phyloP scores from a whole-genome alignment of 2,113 vertebrate species.

The Nicator chloris region DNA sequence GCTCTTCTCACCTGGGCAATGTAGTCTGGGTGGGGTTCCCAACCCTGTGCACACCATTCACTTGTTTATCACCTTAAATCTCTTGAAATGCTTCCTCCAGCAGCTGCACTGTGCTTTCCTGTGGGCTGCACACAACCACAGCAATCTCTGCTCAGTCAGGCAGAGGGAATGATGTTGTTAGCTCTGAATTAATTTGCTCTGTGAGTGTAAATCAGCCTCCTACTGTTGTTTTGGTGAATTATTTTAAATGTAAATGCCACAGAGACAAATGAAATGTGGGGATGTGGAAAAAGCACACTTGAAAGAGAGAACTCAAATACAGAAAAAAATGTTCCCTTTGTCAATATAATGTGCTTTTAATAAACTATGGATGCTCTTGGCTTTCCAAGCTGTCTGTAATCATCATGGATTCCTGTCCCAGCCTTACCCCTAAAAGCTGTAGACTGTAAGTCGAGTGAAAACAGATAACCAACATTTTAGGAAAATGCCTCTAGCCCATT shows the following conservation, averaged over 20 bases:
- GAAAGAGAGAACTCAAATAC: neutral
- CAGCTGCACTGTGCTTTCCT: neutral
- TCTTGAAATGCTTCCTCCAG: neutral
- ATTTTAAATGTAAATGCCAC: slow-evolving; percentile 17
- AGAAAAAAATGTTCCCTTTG: neutral
- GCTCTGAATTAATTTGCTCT: slow-evolving; percentile 62
- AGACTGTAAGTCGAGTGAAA: neutral
- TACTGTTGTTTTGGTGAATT: slow-evolving; percentile 24
- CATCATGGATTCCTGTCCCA: neutral
- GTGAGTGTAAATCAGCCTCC: slow-evolving; percentile 51
- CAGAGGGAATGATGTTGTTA: slow-evolving; percentile 39
- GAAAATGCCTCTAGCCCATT: neutral
- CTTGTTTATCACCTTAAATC: neutral
- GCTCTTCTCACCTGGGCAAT: neutral
- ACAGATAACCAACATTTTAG: neutral
- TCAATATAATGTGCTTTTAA: neutral
- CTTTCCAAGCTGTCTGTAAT: neutral
- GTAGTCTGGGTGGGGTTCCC: neutral
- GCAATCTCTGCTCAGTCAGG: slow-evolving; percentile 21
- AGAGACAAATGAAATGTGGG: neutral
- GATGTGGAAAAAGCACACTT: neutral
- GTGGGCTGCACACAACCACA: neutral
- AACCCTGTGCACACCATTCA: fast-evolving
- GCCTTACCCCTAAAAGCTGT: neutral
- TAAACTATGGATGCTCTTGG: neutral